Evolutionary conservation across 2,888 invertebrate genomes (phyloP).

Genomic region (Orthosia gothica): DNA sequence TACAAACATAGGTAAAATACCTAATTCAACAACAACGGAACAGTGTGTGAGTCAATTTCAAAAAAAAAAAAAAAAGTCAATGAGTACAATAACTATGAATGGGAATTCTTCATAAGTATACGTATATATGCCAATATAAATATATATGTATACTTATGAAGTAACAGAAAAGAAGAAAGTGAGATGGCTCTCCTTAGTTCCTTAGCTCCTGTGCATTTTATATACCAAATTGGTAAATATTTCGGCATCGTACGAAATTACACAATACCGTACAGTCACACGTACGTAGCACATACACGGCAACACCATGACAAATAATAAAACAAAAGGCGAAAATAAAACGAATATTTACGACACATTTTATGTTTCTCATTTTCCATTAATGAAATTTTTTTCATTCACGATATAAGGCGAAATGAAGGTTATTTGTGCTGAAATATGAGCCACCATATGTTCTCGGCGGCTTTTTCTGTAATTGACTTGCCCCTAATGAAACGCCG

Average conservation of each 20-base stretch:
- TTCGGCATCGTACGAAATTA: constrained; percentile 4
- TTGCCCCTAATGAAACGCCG: constrained; percentile 81
- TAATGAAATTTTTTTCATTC: constrained; percentile 79
- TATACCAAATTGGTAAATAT: constrained; percentile 1
- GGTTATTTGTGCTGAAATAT: constrained; percentile 82
- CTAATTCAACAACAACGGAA: too few species aligned
- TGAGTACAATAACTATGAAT: too few species aligned
- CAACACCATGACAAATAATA: constrained; percentile 55
- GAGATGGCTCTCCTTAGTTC: too few species aligned
- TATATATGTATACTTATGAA: too few species aligned
- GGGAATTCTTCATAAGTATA: too few species aligned
- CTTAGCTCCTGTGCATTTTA: not conserved
- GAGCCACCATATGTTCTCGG: constrained; percentile 78
- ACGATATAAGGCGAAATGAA: constrained; percentile 76
- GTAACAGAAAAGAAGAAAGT: too few species aligned
- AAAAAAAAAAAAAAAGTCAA: too few species aligned
- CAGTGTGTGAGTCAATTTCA: too few species aligned
- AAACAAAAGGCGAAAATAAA: constrained; percentile 64
- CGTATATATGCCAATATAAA: too few species aligned
- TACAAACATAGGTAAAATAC: too few species aligned
- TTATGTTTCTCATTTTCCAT: constrained; percentile 76
- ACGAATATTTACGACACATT: constrained; percentile 77
- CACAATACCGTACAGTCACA: not conserved
- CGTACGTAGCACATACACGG: constrained; percentile 13
- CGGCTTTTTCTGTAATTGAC: constrained; percentile 79